Conservation (phyloP, 2,113 vertebrate genomes). For the Nipponia nippon region DNA sequence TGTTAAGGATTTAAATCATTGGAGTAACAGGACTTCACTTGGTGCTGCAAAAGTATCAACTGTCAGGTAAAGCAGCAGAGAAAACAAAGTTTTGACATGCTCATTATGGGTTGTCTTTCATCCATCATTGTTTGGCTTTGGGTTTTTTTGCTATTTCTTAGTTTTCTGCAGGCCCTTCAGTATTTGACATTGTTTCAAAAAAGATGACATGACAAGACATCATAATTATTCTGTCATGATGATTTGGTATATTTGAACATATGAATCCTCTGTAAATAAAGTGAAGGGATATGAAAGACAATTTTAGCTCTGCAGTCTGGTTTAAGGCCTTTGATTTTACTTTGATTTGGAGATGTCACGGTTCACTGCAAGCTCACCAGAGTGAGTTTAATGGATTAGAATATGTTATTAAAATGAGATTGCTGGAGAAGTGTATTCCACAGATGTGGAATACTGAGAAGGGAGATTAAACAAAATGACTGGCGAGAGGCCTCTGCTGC, state of each 20-base stretch:
- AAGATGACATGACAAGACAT: not conserved
- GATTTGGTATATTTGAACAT: not conserved
- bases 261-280: slow-evolving; percentile 14
- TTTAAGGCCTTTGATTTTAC: slow-evolving; percentile 20
- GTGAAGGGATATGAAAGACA: not conserved
- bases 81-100: not conserved
- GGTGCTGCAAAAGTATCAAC: not conserved
- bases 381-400: slow-evolving; percentile 48
- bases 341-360: slow-evolving; percentile 38
- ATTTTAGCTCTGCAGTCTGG: slow-evolving; percentile 4
- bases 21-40: not conserved
- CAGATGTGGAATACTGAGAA: slow-evolving; percentile 15
- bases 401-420: slow-evolving; percentile 47
- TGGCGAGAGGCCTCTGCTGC: not conserved
- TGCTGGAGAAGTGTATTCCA: not conserved
- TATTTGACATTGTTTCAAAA: slow-evolving; percentile 16
- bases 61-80: not conserved
- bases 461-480: not conserved
- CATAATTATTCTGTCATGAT: not conserved
- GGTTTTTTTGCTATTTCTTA: not conserved
- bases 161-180: not conserved
- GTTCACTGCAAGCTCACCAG: slow-evolving; percentile 6
- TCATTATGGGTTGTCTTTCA: not conserved
- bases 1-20: not conserved
- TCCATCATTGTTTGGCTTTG: not conserved